Percentiles rank a stretch among this genome's conserved stretches.
Evolutionary conservation across 2,113 vertebrate genomes (phyloP).

Genomic region (Peucedramus taeniatus): DNA sequence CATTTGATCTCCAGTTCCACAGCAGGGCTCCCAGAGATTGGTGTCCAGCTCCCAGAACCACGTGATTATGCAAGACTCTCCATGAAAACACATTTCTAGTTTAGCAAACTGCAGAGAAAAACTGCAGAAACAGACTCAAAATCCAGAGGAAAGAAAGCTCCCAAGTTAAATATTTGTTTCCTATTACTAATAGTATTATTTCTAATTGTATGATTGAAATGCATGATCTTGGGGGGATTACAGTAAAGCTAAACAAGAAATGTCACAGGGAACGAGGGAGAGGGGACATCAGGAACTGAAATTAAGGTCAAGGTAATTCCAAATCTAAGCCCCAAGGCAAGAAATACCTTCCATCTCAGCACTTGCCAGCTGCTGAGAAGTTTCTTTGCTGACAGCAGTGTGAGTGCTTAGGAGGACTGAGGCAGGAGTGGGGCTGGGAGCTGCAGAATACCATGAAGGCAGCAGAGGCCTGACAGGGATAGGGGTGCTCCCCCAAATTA

Average conservation of each 20-base stretch:
- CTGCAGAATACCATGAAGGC: background rate
- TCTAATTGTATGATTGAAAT: background rate
- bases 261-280: background rate
- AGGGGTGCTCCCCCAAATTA: background rate
- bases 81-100: background rate
- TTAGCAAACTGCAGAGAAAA: background rate
- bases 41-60: background rate
- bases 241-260: background rate
- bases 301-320: background rate
- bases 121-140: background rate
- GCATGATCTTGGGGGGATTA: background rate
- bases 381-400: background rate
- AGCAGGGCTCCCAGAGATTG: background rate
- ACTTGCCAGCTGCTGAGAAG: background rate
- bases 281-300: background rate
- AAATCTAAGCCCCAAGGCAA: background rate
- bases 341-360: accelerated
- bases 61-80: background rate
- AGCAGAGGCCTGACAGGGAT: background rate
- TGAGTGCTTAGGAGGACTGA: background rate
- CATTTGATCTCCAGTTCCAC: background rate
- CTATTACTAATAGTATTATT: background rate
- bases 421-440: background rate
- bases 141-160: background rate
- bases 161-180: background rate